Percentiles rank a stretch among this genome's conserved stretches.
phyloP scores from a whole-genome alignment of 2,113 vertebrate species.

The Mastomys coucha region DNA sequence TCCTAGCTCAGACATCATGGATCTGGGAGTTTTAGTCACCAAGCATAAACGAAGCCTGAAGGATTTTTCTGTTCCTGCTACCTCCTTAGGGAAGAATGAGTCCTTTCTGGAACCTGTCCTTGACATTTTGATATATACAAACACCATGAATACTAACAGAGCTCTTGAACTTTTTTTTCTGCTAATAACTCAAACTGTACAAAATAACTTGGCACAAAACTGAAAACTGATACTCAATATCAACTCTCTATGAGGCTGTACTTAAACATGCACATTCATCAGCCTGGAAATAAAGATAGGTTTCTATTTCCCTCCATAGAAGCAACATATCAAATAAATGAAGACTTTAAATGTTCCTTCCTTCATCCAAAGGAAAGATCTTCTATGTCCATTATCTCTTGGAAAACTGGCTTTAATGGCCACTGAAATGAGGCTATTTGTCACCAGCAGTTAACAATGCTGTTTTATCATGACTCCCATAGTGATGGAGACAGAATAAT shows the following conservation, averaged over 20 bases:
- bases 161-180: constrained; percentile 21
- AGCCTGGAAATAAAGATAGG: constrained; percentile 49
- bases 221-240: constrained; percentile 44
- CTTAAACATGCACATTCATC: constrained; percentile 15
- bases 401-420: constrained; percentile 11
- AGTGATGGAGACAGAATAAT: not conserved
- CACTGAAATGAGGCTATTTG: not conserved
- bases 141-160: not conserved
- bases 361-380: not conserved
- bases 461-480: not conserved
- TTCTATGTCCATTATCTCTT: not conserved
- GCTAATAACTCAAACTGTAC: constrained; percentile 31
- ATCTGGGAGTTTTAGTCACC: not conserved
- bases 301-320: constrained; percentile 6
- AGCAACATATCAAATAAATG: constrained; percentile 27
- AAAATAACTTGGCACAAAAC: constrained; percentile 35
- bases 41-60: not conserved
- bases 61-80: not conserved
- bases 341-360: not conserved
- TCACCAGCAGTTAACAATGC: constrained; percentile 20
- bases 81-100: not conserved
- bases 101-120: not conserved
- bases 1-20: not conserved
- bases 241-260: not conserved
- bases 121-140: not conserved